Base-by-base conservation (phyloP, 2,888 invertebrate species). In the Hypsopygia costalis region DNA sequence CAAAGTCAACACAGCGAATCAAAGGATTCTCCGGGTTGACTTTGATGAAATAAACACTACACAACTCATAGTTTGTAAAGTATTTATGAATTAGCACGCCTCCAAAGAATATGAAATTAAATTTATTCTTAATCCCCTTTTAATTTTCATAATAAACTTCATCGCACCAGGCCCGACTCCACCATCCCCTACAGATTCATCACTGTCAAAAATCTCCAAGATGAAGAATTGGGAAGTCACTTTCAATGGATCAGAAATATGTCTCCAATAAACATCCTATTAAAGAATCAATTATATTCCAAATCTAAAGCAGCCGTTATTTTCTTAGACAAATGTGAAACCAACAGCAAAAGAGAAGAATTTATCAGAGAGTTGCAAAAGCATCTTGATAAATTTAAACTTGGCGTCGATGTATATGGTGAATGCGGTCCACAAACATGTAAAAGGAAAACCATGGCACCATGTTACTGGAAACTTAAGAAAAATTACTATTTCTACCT, bases 401-500 rank as follows among this genome's bases (percentile, higher is more conserved):
- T 80, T 6, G 64, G 79, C 0, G 73, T 91, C 3, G 91, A 91
- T 49, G 67, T 91, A 11, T 92, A 69, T 52, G 91, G 91, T 0
- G 61, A 77, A 20, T 92, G 92, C 60, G 91, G 91, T 0, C 25
- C 49, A 0, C 60, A 58, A 25, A 57, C 68, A 35, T 83, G 81
- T 44, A 70, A 55, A 7, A 64, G 64, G 22, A 67, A 53, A 27
- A 62, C 67, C 0, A 68, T 77, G 62, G 64, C 62, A 0, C 58
- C 77, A 0, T 86, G 81, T 46, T 76, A 76, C 40, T 77, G 69
- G 56, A 79, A 69, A 40, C 36, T 90, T 11, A 89, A 82, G 52
- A 79, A 80, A 33, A 80, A 90, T 39, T 94, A 94, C 66, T 93
- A 91, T 62, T 94, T 94, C 64, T 94, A 94, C 57, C 69, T 94